Base-by-base conservation (phyloP, 2,113 vertebrate genomes). In the Pedionomus torquatus region DNA sequence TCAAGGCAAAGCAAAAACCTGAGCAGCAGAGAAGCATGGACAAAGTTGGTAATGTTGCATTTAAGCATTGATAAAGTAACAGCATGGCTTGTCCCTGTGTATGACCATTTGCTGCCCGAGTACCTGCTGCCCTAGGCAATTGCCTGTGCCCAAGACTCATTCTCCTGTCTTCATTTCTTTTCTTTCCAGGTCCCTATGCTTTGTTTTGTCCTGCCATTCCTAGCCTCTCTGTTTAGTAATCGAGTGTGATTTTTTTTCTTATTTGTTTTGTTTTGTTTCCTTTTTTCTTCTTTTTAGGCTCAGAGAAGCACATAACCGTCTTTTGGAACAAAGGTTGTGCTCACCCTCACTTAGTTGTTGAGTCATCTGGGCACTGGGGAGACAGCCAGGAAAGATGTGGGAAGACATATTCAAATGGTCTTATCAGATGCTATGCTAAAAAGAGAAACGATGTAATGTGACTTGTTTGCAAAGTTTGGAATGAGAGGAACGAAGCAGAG, bases 401-500 rank as follows among this genome's bases (percentile, higher is more conserved):
- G 92, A 79, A 92, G 65, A 60, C 61, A 21, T 31, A 86, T 72
- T 89, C 72, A 92, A 84, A 75, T 57, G 35, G 8, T 79, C 65
- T 78, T 37, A 76, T 52, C 69, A 84, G 80, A 76, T 41, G 21
- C 37, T 65, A 49, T 19, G 55, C 60, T 90, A n/a, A 84, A 93
- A 92, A 83, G 69, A 95, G 49, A 72, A 69, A 25, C 69, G 25
- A 17, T 21, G 31, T 52, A 60, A 5, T 44, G 72, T 61, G 77
- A 57, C 61, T 93, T 25, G 15, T 82, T 85, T 83, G 65, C n/a
- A 86, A 58, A 60, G 43, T 35, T 68, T 87, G 91, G 89, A 94
- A 96, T 83, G 93, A 87, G 52, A 93, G 77, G 92, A 87, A 92
- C 65, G 76, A 75, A 87, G 48, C 28, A 44, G 43, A 72, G 65